phyloP scores from a whole-genome alignment of 1,140 invertebrate genomes.

The Physella acuta region DNA sequence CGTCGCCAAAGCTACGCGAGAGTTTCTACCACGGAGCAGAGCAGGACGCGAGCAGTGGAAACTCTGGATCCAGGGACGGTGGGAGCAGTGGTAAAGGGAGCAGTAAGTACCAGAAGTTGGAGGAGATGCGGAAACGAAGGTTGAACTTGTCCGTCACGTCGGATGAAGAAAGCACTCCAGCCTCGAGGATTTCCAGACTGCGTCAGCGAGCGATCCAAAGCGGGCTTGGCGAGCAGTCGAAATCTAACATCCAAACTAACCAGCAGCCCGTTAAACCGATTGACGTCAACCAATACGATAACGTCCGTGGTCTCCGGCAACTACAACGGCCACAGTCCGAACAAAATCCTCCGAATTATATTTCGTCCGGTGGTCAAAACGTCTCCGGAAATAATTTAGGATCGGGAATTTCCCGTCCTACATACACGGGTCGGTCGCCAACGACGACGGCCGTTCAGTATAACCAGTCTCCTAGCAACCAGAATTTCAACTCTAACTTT shows the following conservation, averaged over 20 bases:
- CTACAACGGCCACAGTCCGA: neutral
- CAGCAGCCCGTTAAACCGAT: neutral
- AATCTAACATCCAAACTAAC: neutral
- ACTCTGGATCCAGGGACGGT: slow-evolving; percentile 20
- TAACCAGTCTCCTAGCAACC: neutral
- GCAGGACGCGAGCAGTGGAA: slow-evolving; percentile 20
- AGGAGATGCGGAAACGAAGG: slow-evolving; percentile 48
- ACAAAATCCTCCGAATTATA: neutral
- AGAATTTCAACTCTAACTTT: neutral
- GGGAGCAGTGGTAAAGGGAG: slow-evolving; percentile 28
- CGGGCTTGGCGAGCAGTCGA: slow-evolving; percentile 26
- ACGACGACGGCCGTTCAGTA: neutral
- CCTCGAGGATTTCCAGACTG: slow-evolving; percentile 46
- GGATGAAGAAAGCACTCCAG: slow-evolving; percentile 50
- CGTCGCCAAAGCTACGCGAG: slow-evolving; percentile 22
- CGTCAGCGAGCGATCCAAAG: slow-evolving; percentile 47
- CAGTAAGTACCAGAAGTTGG: slow-evolving; percentile 48
- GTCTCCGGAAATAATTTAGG: too few relatives aligned
- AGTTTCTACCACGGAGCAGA: slow-evolving; percentile 23
- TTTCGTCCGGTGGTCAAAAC: neutral
- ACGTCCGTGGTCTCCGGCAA: neutral
- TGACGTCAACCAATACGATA: neutral
- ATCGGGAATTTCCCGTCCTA: neutral
- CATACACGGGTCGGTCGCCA: too few relatives aligned
- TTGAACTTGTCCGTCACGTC: slow-evolving; percentile 50